phyloP scores from a whole-genome alignment of 2,888 invertebrate genomes.

The Rhogogaster chlorosoma region DNA sequence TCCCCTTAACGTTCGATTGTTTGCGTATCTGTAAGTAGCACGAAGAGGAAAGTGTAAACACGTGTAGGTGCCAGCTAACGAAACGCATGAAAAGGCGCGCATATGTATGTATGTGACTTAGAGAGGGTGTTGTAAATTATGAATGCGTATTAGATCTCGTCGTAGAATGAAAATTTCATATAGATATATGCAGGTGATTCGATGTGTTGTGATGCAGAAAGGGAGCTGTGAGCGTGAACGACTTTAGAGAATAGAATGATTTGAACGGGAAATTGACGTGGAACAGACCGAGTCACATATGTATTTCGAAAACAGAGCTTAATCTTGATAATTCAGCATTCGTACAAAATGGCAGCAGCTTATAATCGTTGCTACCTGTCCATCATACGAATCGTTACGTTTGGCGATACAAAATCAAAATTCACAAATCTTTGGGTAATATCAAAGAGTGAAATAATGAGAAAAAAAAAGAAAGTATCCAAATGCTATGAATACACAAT shows the following conservation, averaged over 20 bases:
- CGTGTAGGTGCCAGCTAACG: constrained; percentile 7
- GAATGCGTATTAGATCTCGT: not conserved
- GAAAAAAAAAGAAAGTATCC: not conserved
- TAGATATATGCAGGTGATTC: not conserved
- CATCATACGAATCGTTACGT: not conserved
- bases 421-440: not conserved
- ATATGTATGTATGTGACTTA: not conserved
- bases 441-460: not conserved
- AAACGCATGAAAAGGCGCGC: not conserved
- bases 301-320: not conserved
- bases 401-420: not conserved
- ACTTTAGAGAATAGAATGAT: not conserved
- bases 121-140: not conserved
- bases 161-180: not conserved
- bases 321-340: not conserved
- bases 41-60: not conserved
- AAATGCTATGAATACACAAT: not conserved
- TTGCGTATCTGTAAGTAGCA: not conserved
- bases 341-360: constrained; percentile 5
- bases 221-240: not conserved
- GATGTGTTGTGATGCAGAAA: not conserved
- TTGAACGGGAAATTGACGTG: not conserved
- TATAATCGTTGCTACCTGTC: not conserved
- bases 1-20: not conserved
- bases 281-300: not conserved